Conservation (phyloP, 2,113 vertebrate species). For the Gorsachius goisagi region DNA sequence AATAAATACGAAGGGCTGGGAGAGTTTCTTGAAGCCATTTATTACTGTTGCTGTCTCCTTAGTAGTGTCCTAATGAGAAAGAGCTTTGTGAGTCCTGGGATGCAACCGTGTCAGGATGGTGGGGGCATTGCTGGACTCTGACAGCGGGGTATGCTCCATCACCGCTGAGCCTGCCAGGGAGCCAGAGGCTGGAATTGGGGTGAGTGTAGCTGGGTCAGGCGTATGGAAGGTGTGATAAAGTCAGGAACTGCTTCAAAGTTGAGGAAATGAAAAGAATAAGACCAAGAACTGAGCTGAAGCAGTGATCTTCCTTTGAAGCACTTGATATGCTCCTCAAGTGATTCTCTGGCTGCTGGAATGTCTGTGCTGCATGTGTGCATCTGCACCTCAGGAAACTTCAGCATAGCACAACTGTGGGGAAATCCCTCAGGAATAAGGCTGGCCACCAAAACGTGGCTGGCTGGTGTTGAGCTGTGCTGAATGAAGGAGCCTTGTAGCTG, state of each 20-base stretch:
- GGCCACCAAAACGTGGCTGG: not conserved
- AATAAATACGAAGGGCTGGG: not conserved
- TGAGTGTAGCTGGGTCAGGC: not conserved
- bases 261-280: not conserved
- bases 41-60: not conserved
- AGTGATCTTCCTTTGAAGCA: not conserved
- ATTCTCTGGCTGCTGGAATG: not conserved
- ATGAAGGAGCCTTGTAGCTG: not conserved
- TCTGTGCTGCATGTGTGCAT: not conserved
- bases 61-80: not conserved
- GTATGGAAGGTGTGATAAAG: rapidly evolving
- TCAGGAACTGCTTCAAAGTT: not conserved
- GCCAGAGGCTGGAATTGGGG: not conserved
- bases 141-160: not conserved
- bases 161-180: not conserved
- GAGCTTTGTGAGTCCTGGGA: not conserved
- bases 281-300: not conserved
- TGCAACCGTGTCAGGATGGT: not conserved
- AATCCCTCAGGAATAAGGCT: not conserved
- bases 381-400: not conserved
- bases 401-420: rapidly evolving
- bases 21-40: not conserved
- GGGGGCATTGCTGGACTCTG: not conserved
- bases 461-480: not conserved
- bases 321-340: not conserved